Percentiles rank a stretch among this genome's conserved stretches.
phyloP scores from a whole-genome alignment of 2,797 vertebrate species.

The Chloroceryle amazona region DNA sequence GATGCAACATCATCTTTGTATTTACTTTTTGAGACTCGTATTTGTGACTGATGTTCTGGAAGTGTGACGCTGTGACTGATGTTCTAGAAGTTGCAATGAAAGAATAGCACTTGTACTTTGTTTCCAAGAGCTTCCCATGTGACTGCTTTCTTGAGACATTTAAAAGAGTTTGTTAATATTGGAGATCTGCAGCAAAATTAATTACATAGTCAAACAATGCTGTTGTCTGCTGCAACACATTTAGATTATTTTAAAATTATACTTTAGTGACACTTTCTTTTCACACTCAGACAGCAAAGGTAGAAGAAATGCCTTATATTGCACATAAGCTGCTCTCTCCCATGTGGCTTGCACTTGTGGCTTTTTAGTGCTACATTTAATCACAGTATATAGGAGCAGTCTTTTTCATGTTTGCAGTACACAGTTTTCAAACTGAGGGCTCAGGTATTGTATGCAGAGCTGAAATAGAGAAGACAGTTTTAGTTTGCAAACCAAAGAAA shows the following conservation, averaged over 20 bases:
- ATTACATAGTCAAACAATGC: not conserved
- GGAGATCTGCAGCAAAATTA: not conserved
- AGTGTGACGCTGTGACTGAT: not conserved
- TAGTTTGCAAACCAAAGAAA: not conserved
- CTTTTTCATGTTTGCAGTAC: not conserved
- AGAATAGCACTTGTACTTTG: not conserved
- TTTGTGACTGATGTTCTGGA: not conserved
- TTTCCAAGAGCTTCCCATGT: not conserved
- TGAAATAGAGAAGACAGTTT: not conserved
- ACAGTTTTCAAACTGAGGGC: not conserved
- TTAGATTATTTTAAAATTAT: not conserved
- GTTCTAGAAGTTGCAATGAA: not conserved
- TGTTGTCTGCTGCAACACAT: not conserved
- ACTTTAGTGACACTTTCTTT: not conserved
- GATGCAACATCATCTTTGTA: not conserved
- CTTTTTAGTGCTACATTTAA: not conserved
- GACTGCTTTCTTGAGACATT: not conserved
- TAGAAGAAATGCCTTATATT: not conserved
- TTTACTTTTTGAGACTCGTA: not conserved
- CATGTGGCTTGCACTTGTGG: accelerated
- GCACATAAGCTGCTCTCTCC: not conserved
- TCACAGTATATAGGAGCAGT: not conserved
- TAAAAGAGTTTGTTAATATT: not conserved
- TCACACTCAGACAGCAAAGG: not conserved
- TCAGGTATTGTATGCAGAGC: not conserved